Evolutionary conservation across 2,888 invertebrate species (phyloP), one percentile per base, ranked within the genome.

Genomic region (Rhimphoctona megacephalus): DNA sequence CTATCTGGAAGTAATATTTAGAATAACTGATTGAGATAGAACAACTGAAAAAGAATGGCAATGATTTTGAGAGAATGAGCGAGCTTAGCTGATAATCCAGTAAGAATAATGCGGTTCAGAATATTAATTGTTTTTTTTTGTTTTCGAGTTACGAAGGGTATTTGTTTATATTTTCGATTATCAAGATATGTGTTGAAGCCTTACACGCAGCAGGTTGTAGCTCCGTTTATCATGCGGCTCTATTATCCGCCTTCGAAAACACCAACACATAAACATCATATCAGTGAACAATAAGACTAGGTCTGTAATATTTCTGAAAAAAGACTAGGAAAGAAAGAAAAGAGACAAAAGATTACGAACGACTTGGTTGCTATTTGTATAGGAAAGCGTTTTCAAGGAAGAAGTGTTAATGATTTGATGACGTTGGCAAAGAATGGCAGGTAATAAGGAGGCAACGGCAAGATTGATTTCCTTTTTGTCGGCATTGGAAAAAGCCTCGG

Each of bases 381-480:
- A 9, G 22, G 19, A 54, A 57, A 3, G 57, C 5, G 11, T 25
- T 25, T 6, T 25, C 17, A 25, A 30, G 19, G 11, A 25, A 67
- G 39, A 57, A 54, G 57, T 57, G 11, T 57, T 36, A 57, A 52
- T 57, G 57, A 79, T 79, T 36, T 70, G 22, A 43, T 49, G 79
- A 77, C 49, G 30, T 33, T 36, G 54, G 43, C 25, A 30, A n/a
- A 73, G 30, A 52, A 54, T 52, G 73, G 25, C 52, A 43, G 54
- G 39, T 66, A 19, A 61, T 64, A 33, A n/a, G 43, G 57, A 22
- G 69, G 25, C 25, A 43, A 22, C 5, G 49, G 17, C n/a, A 25
- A 54, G 33, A 72, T 43, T 54, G 79, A 79, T 49, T 33, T 25
- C 43, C 49, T 46, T 67, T 73, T 73, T 66, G 46, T 73, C 79